Base-by-base conservation (phyloP, 2,113 vertebrate genomes). In the Prunella himalayana region DNA sequence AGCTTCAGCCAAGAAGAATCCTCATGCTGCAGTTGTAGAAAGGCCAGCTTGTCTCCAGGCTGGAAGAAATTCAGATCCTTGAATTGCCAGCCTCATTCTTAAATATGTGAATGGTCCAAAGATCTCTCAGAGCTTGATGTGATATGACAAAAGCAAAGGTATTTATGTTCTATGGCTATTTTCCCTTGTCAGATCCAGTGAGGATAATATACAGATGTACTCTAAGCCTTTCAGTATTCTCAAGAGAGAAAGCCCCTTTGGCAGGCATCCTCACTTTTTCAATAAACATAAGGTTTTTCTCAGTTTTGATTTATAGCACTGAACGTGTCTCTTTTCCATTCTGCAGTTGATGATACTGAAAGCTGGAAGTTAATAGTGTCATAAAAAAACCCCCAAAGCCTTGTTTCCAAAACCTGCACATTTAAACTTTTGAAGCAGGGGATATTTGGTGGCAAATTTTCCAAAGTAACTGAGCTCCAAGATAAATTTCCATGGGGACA, bases 221-320 rank as follows among this genome's bases (percentile, higher is more conserved):
- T 85, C 80, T 78, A 82, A 73, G 84, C 71, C 53, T 30, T 82
- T 76, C 50, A 53, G 54, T 70, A 64, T 54, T 88, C 69, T 81
- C 69, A 25, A 42, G 71, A 88, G 71, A 95, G 42, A 92, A 92
- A 75, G 65, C 66, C 24, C 72, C 87, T 86, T 94, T 96, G 96
- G 94, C 91, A 97, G 75, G 53, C 33, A 72, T 81, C 59, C 61
- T 81, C 66, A 24, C 37, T 87, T 83, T 89, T 90, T 75, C 80
- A 85, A 76, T 92, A 96, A 95, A 87, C 80, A 80, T 35, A 69
- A 87, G 60, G n/a, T 85, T 94, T 97, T 96, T 78, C 85, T 93
- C 56, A 41, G 39, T 73, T 93, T 95, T 94, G 93, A 97, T 90
- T 96, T 96, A 96, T 64, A 82, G 84, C 51, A 37, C 42, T 82